Evolutionary conservation across 2,797 vertebrate species (phyloP).

Genomic region (Pygocentrus nattereri): DNA sequence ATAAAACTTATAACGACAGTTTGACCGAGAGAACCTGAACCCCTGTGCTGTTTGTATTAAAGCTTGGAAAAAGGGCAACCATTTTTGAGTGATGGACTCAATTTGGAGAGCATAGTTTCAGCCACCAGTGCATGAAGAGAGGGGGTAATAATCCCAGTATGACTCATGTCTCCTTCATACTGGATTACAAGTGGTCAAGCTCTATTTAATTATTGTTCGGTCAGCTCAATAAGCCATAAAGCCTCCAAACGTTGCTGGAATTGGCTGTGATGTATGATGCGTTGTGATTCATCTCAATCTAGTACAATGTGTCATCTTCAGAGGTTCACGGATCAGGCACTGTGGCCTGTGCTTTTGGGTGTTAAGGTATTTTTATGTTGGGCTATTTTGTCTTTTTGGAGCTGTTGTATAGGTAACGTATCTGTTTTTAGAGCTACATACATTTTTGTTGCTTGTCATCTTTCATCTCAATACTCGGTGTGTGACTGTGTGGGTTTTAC

Average conservation of each 20-base stretch:
- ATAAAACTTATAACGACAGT: constrained; percentile 41
- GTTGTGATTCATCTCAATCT: constrained; percentile 29
- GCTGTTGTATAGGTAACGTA: not conserved
- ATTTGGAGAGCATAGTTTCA: constrained; percentile 29
- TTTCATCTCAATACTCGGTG: constrained; percentile 7
- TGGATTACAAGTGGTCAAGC: constrained; percentile 36
- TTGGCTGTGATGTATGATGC: not conserved
- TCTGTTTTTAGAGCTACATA: not conserved
- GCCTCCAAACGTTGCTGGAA: constrained; percentile 18
- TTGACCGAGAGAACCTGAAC: constrained; percentile 31
- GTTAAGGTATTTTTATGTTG: not conserved
- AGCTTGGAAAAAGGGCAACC: constrained; percentile 38
- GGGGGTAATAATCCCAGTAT: constrained; percentile 37
- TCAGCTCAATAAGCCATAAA: constrained; percentile 19
- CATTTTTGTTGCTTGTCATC: not conserved
- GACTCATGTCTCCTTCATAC: constrained; percentile 40
- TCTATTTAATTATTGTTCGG: constrained; percentile 41
- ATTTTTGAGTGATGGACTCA: constrained; percentile 22
- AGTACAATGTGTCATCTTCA: not conserved
- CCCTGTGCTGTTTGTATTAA: constrained; percentile 19
- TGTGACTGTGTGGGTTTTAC: constrained; percentile 13
- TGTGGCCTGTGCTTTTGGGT: not conserved
- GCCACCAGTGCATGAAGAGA: constrained; percentile 39
- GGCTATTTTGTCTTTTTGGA: not conserved
- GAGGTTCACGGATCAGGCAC: too few relatives aligned